phyloP scores from a whole-genome alignment of 92 coral and sea anemone genomes.

The Pocillopora meandrina region DNA sequence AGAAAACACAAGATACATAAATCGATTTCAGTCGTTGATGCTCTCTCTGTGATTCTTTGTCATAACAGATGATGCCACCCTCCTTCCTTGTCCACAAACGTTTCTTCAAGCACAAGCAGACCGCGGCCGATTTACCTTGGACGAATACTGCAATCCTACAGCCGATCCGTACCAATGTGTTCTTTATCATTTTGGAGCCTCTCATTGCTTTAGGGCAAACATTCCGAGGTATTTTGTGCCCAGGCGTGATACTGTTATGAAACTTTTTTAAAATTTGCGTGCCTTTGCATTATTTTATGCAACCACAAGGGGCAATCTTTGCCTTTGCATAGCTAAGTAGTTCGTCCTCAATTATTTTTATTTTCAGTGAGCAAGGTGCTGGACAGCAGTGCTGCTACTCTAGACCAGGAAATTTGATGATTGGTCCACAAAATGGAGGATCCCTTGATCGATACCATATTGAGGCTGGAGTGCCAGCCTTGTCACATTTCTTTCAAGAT shows the following conservation, averaged over 20 bases:
- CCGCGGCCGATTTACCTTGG: constrained; percentile 64
- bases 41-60: neutral
- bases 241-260: no score
- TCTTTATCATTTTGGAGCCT: constrained; percentile 54
- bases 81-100: constrained; percentile 64
- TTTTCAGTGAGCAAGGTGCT: constrained; percentile 56
- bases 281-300: no score
- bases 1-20: no score
- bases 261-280: no score
- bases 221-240: constrained; percentile 51
- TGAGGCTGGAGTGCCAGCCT: constrained; percentile 61
- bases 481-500: constrained; percentile 77
- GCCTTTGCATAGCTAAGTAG: neutral
- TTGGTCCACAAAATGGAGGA: constrained; percentile 71
- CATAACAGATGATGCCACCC: constrained; percentile 13
- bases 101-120: constrained; percentile 71
- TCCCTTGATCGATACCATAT: constrained; percentile 70
- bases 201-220: constrained; percentile 63
- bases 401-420: constrained; percentile 65
- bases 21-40: neutral
- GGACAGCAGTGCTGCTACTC: constrained; percentile 84
- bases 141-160: constrained; percentile 47
- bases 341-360: neutral
- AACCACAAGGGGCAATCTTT: neutral
- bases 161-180: constrained; percentile 24